These are phyloP conservation scores for Trochalopteron elliotii DNA, from an alignment of 2,113 vertebrate species.

Conservation along the genomic window DNA sequence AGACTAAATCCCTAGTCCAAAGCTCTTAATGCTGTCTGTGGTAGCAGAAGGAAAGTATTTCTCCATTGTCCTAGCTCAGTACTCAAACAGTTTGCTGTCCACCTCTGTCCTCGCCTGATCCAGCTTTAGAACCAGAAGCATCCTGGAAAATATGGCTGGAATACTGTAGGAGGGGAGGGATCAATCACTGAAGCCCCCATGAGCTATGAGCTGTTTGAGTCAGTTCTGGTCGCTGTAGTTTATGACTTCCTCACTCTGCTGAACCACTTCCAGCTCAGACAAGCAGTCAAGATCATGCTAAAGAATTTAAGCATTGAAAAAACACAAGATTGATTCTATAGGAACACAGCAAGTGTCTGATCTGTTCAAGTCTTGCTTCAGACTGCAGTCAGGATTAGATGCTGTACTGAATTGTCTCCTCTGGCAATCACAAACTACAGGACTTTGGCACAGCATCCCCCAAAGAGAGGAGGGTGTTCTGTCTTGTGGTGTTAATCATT, in stretches of 20 bases:
- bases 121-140: background rate
- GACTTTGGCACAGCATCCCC: background rate
- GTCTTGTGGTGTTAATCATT: background rate
- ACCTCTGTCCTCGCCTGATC: background rate
- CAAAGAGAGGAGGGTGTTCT: background rate
- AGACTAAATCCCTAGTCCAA: background rate
- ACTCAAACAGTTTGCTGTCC: background rate
- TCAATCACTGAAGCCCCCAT: accelerated
- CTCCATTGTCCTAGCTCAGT: background rate
- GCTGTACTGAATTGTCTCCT: background rate
- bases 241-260: background rate
- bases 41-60: background rate
- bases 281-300: background rate
- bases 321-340: background rate
- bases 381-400: background rate
- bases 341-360: background rate
- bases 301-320: background rate
- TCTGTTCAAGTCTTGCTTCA: background rate
- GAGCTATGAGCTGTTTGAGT: background rate
- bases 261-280: background rate
- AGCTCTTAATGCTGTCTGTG: background rate
- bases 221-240: background rate
- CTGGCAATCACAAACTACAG: background rate
- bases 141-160: background rate
- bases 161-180: background rate